Conservation (phyloP, 2,888 invertebrate genomes). For the Crematogaster levior region DNA sequence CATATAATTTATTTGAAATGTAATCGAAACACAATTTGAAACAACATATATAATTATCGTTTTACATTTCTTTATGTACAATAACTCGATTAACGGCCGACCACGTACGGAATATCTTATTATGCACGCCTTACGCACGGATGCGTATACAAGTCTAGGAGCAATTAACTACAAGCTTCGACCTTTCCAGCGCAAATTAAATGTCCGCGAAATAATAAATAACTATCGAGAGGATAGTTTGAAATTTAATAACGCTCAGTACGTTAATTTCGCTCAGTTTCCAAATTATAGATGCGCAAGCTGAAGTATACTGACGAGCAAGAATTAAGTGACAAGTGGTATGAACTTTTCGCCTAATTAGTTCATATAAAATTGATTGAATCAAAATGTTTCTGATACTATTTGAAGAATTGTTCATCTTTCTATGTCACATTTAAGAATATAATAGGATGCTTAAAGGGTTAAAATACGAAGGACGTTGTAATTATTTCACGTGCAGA, state of each 20-base stretch:
- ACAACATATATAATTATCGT: slow-evolving; percentile 25
- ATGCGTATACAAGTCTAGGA: background rate
- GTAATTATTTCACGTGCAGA: background rate
- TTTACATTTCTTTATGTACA: slow-evolving; percentile 61
- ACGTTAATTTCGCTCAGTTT: background rate
- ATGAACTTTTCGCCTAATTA: background rate
- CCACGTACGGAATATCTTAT: slow-evolving; percentile 1
- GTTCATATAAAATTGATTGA: background rate
- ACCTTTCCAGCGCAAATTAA: slow-evolving; percentile 1
- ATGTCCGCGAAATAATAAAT: background rate
- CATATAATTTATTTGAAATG: slow-evolving; percentile 45
- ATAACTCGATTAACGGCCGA: slow-evolving; percentile 28
- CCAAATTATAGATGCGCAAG: background rate
- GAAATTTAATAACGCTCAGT: background rate
- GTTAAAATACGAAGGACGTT: background rate
- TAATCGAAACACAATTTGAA: slow-evolving; percentile 27
- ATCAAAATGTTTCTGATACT: background rate
- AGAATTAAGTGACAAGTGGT: background rate
- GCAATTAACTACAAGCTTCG: background rate
- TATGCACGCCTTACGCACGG: background rate
- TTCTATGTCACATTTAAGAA: slow-evolving; percentile 19
- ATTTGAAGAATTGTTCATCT: background rate
- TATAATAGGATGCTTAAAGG: slow-evolving; percentile 1
- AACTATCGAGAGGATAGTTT: background rate
- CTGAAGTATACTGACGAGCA: background rate